Percentiles rank a stretch among this genome's conserved stretches.
Conservation (phyloP, 2,888 invertebrate species). For the Apamea epomidion region DNA sequence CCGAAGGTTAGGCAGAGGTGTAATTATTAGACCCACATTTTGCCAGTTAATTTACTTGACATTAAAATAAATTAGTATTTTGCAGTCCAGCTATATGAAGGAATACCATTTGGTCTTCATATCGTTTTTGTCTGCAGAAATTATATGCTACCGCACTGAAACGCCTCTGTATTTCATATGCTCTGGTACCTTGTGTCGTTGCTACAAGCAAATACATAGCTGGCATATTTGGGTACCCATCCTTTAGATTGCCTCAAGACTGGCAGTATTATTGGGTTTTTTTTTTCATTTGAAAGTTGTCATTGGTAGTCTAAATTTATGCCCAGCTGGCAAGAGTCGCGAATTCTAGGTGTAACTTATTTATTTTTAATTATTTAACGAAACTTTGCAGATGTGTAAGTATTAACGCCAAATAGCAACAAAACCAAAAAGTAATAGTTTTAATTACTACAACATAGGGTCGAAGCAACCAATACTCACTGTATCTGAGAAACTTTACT, state of each 20-base stretch:
- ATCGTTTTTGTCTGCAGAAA: slow-evolving; percentile 89
- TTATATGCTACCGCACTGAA: slow-evolving; percentile 79
- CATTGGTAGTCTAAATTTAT: neutral
- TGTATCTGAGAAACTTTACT: neutral
- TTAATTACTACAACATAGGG: neutral
- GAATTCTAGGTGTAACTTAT: neutral
- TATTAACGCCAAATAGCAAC: neutral
- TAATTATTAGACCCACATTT: neutral
- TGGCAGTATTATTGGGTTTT: neutral
- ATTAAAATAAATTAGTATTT: slow-evolving; percentile 7
- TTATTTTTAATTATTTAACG: neutral
- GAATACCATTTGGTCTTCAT: slow-evolving; percentile 79
- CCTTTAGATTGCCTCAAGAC: neutral
- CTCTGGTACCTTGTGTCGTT: slow-evolving; percentile 80
- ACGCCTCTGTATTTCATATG: slow-evolving; percentile 69
- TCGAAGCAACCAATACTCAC: neutral
- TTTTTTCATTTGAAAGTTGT: too few relatives aligned
- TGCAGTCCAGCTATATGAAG: slow-evolving; percentile 90
- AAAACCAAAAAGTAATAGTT: neutral
- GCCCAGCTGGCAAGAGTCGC: too few relatives aligned
- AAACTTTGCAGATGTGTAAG: neutral
- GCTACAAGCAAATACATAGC: slow-evolving; percentile 74
- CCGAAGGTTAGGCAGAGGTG: neutral
- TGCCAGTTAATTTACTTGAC: neutral
- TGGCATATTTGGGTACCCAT: neutral